Evolutionary conservation across 2,113 vertebrate species (phyloP).

Genomic region (Cyanistes caeruleus): DNA sequence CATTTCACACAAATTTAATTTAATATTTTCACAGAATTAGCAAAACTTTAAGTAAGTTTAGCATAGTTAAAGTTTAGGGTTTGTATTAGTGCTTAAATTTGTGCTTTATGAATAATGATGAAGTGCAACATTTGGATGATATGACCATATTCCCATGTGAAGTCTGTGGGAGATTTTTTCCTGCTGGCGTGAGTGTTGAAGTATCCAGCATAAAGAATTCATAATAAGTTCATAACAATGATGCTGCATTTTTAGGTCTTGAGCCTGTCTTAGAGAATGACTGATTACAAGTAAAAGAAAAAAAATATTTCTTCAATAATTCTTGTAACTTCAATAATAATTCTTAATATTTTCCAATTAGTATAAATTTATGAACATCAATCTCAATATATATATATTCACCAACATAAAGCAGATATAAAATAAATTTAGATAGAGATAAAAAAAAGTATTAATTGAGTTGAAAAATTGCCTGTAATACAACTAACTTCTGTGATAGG

Average conservation of each 20-base stretch:
- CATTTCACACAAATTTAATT: background rate
- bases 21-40: background rate
- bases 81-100: background rate
- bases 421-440: background rate
- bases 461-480: background rate
- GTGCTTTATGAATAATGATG: background rate
- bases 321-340: background rate
- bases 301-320: background rate
- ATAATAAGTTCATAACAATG: background rate
- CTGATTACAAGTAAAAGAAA: background rate
- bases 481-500: background rate
- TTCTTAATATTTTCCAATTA: background rate
- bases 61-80: background rate
- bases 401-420: background rate
- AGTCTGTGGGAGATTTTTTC: background rate
- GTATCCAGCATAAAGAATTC: background rate
- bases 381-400: background rate
- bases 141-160: background rate
- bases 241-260: background rate
- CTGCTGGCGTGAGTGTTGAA: background rate
- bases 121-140: background rate
- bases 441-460: background rate
- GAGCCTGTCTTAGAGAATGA: background rate
- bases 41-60: background rate
- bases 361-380: background rate